phyloP scores from a whole-genome alignment of 2,797 vertebrate genomes.

The Chanos chanos region DNA sequence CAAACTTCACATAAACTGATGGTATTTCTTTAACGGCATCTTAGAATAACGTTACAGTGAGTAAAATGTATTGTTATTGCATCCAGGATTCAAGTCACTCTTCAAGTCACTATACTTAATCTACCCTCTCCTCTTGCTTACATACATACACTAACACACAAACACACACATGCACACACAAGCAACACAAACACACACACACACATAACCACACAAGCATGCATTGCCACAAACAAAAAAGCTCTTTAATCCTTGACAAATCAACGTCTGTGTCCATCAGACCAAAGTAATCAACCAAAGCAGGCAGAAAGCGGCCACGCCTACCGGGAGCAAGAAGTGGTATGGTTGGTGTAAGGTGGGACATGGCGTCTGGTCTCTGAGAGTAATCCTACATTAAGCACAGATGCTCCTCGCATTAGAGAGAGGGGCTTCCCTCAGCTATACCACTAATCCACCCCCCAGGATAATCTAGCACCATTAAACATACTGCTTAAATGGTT shows the following conservation, averaged over 20 bases:
- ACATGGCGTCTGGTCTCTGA: not conserved
- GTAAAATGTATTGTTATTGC: not conserved
- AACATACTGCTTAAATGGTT: too few species aligned
- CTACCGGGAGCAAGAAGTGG: not conserved
- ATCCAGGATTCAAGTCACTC: not conserved
- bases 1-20: too few species aligned
- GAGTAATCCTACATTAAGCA: not conserved
- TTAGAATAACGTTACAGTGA: too few species aligned
- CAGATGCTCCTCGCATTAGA: not conserved
- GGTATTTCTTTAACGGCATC: too few species aligned
- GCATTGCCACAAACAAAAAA: not conserved
- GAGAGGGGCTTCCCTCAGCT: not conserved
- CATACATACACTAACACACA: not conserved
- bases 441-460: not conserved
- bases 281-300: not conserved
- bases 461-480: too few species aligned
- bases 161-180: not conserved
- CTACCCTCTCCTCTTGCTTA: not conserved
- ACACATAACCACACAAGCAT: not conserved
- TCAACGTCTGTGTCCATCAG: not conserved
- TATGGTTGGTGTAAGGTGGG: not conserved
- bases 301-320: not conserved
- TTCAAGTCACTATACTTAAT: not conserved
- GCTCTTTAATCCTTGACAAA: not conserved
- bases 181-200: not conserved